Evolutionary conservation across 2,797 vertebrate species (phyloP).

Genomic region (Sebastes taczanowskii): DNA sequence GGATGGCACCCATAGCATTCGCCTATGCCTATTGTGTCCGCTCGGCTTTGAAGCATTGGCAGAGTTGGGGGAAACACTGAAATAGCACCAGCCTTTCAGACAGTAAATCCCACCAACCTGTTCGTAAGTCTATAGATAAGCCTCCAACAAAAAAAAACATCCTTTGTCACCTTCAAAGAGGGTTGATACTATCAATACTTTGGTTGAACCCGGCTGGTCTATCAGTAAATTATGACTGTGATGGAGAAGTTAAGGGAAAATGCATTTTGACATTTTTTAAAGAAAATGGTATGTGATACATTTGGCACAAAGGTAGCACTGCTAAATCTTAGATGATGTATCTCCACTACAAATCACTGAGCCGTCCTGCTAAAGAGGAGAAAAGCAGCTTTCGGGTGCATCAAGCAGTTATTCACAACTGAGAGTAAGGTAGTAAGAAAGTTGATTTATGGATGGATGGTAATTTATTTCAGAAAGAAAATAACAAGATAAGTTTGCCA

Average conservation of each 20-base stretch:
- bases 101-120: constrained; percentile 1
- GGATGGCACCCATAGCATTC: background rate
- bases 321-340: background rate
- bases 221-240: background rate
- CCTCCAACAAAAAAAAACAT: background rate
- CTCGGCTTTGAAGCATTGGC: background rate
- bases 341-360: background rate
- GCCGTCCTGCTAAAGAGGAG: background rate
- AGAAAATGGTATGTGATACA: background rate
- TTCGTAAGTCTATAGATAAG: background rate
- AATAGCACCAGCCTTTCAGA: background rate
- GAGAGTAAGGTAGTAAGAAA: background rate
- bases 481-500: background rate
- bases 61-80: background rate
- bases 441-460: background rate
- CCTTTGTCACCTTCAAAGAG: background rate
- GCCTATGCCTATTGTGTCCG: background rate
- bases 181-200: background rate
- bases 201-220: background rate
- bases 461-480: background rate
- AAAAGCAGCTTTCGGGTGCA: background rate
- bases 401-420: background rate
- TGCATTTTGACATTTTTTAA: background rate
- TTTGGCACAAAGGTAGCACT: background rate
- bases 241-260: background rate